A percentile compares a stretch with the other conserved stretches of the same genome.
Conservation (phyloP, 1,140 invertebrate genomes). For the Lethrus apterus region DNA sequence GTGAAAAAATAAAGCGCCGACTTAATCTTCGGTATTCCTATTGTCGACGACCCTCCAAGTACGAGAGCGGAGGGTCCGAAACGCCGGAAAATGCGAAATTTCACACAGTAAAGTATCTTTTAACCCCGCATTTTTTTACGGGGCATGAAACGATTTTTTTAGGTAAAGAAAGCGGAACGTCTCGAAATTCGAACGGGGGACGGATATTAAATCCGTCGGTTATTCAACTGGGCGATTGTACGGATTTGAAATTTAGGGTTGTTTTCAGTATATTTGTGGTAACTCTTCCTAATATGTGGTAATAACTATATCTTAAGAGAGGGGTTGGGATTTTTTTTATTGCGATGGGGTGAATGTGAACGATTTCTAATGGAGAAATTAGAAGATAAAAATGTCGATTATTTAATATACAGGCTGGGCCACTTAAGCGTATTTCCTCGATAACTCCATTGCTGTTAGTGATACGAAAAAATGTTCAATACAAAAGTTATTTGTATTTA, state of each 20-base stretch:
- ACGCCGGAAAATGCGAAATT: constrained; percentile 17
- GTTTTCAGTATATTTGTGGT: constrained; percentile 16
- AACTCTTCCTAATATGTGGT: constrained; percentile 21
- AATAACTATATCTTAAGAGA: constrained; percentile 9
- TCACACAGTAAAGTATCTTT: constrained; percentile 19
- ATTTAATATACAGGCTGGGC: too few species aligned
- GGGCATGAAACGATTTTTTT: constrained; percentile 11
- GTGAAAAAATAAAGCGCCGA: constrained; percentile 1
- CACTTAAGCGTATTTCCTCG: too few species aligned
- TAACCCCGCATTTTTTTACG: constrained; percentile 5
- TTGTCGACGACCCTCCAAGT: constrained; percentile 10
- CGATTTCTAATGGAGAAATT: too few species aligned
- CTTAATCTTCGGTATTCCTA: constrained; percentile 12
- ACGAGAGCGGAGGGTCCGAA: constrained; percentile 4
- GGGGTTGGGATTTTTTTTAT: not conserved
- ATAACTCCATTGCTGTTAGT: too few species aligned
- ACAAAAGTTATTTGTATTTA: too few species aligned
- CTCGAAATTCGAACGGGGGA: not conserved
- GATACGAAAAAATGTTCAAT: too few species aligned
- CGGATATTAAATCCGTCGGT: not conserved
- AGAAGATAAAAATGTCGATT: too few species aligned
- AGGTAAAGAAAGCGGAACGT: not conserved
- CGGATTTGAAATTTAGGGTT: constrained; percentile 2
- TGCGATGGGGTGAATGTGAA: too few species aligned
- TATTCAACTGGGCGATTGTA: not conserved